phyloP scores from a whole-genome alignment of 64 coral and sea anemone species.

The Orbicella faveolata region DNA sequence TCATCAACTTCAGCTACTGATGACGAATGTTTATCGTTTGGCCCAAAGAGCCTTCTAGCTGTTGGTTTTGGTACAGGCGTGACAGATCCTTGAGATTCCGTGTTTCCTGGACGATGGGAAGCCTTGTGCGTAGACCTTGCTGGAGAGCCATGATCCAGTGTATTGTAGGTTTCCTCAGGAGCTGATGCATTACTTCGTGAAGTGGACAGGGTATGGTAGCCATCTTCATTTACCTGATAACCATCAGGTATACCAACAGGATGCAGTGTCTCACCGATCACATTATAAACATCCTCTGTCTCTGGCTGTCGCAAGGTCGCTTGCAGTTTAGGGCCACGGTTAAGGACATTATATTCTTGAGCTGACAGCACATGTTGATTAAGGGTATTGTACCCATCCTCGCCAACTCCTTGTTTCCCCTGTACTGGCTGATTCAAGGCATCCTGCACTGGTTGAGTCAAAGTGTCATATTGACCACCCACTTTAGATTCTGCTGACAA shows the following conservation, averaged over 20 bases:
- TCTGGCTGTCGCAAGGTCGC: neutral
- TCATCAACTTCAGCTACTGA: too few relatives aligned
- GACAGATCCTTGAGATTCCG: neutral
- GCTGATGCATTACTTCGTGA: neutral
- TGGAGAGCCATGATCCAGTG: conserved; percentile 16
- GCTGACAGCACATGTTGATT: neutral
- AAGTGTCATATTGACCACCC: neutral
- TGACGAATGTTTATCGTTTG: too few relatives aligned
- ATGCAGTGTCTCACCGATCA: conserved; percentile 1
- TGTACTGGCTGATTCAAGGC: neutral
- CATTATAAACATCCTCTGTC: conserved; percentile 40
- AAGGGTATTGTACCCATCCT: neutral
- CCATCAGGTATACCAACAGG: neutral
- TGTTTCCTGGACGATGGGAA: neutral
- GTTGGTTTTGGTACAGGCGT: neutral
- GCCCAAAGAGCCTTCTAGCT: neutral
- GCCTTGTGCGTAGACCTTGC: neutral
- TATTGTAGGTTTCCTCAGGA: conserved; percentile 41
- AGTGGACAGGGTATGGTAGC: conserved; percentile 27
- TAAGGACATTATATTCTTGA: conserved; percentile 31
- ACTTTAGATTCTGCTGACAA: neutral
- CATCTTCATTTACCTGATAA: neutral
- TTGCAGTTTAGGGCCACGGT: neutral
- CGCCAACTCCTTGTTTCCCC: neutral
- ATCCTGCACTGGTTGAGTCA: neutral